Evolutionary conservation across 2,113 vertebrate species (phyloP).

Genomic region (Camelus bactrianus): DNA sequence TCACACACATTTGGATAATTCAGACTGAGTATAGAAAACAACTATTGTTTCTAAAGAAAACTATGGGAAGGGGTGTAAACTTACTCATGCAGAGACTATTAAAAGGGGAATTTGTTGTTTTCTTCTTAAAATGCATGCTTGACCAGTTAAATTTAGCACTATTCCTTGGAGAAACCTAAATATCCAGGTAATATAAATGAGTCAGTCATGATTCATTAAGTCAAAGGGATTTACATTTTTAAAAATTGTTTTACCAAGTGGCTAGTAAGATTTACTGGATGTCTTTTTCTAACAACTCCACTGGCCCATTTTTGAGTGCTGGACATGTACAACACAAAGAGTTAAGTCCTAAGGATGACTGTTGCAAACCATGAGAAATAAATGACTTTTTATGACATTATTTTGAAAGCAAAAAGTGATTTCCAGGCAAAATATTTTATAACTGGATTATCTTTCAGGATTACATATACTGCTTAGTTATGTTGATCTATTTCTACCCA

Average conservation of each 20-base stretch:
- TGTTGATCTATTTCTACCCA: neutral
- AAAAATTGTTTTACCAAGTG: neutral
- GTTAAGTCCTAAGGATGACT: neutral
- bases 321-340: neutral
- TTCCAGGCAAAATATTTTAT: constrained; percentile 1
- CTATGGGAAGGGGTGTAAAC: neutral
- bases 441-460: neutral
- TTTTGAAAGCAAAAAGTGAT: constrained; percentile 4
- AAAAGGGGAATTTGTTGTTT: neutral
- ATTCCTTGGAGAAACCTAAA: neutral
- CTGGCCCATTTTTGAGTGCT: neutral
- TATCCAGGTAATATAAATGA: neutral
- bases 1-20: neutral
- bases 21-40: neutral
- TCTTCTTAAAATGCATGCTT: neutral
- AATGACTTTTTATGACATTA: neutral
- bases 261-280: neutral
- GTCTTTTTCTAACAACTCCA: neutral
- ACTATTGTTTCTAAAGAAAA: neutral
- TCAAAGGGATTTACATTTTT: neutral
- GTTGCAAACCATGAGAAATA: neutral
- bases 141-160: neutral
- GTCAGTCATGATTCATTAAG: neutral
- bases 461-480: neutral
- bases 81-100: neutral